phyloP scores from a whole-genome alignment of 1,140 invertebrate genomes.

The Lordiphosa stackelbergi region DNA sequence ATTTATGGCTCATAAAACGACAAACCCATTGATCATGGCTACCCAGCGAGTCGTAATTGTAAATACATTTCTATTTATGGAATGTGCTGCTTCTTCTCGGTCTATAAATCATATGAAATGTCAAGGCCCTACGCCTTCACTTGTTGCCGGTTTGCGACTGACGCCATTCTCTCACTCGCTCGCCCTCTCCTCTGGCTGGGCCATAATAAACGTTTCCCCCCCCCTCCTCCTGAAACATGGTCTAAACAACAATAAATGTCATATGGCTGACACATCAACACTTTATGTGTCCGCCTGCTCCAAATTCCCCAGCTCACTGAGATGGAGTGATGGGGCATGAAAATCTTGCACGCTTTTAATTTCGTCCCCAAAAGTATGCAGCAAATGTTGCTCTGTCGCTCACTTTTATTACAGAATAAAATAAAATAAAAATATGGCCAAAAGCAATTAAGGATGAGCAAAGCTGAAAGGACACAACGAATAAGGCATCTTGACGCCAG shows the following conservation, averaged over 20 bases:
- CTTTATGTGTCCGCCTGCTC: constrained; percentile 47
- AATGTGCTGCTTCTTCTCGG: constrained; percentile 13
- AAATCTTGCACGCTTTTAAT: constrained; percentile 73
- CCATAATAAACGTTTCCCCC: constrained; percentile 51
- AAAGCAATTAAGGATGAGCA: constrained; percentile 39
- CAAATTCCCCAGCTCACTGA: constrained; percentile 1
- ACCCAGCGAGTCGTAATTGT: constrained; percentile 28
- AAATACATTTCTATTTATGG: constrained; percentile 50
- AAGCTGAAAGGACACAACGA: constrained; percentile 5
- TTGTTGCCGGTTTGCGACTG: constrained; percentile 39
- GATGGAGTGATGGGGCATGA: constrained; percentile 36
- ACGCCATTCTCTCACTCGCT: background rate
- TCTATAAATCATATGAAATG: constrained; percentile 30
- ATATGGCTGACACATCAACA: constrained; percentile 72
- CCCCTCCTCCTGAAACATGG: background rate
- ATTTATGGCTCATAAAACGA: too few species aligned
- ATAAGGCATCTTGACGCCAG: constrained; percentile 12
- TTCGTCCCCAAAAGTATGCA: constrained; percentile 53
- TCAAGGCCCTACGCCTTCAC: constrained; percentile 14
- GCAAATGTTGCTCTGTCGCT: constrained; percentile 37
- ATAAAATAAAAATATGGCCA: constrained; percentile 54
- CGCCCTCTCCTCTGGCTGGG: constrained; percentile 24
- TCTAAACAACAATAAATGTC: constrained; percentile 72
- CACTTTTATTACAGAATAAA: constrained; percentile 21
- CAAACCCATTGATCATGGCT: constrained; percentile 41